These are phyloP conservation scores for Panurus biarmicus DNA, from an alignment of 2,113 vertebrate genomes.

Conservation along the genomic window DNA sequence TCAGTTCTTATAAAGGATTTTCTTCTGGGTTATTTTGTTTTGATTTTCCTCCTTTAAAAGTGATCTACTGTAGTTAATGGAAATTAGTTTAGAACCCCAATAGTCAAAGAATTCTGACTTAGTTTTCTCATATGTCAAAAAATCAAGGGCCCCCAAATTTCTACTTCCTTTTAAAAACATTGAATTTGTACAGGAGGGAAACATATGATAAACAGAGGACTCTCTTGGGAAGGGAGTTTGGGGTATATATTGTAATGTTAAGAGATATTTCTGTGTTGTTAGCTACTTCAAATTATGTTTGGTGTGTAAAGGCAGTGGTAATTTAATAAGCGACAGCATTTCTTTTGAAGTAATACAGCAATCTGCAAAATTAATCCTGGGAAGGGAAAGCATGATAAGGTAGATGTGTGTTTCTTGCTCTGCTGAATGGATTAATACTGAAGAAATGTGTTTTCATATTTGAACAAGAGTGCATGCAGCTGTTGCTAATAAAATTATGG, in stretches of 20 bases:
- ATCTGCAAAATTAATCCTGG: conserved; percentile 37
- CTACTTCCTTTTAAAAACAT: conserved; percentile 4
- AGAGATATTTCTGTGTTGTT: not conserved
- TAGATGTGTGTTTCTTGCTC: conserved; percentile 20
- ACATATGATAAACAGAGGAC: not conserved
- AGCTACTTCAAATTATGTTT: not conserved
- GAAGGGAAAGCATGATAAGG: not conserved
- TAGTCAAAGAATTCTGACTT: not conserved
- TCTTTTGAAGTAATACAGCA: conserved; percentile 14
- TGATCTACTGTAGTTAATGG: not conserved
- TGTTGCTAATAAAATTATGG: conserved; percentile 52
- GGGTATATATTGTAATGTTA: conserved; percentile 24
- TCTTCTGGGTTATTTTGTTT: not conserved
- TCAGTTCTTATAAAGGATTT: not conserved
- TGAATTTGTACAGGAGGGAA: not conserved
- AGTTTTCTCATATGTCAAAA: not conserved
- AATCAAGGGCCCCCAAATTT: not conserved
- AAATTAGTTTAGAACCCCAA: not conserved
- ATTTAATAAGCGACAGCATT: conserved; percentile 10
- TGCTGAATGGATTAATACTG: conserved; percentile 1
- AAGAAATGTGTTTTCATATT: conserved; percentile 7
- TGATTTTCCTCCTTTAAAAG: not conserved
- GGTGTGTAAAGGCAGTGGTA: not conserved
- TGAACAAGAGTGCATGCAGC: conserved; percentile 8
- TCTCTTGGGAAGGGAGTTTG: not conserved